Conservation (phyloP, 2,797 vertebrate genomes). For the Micropoecilia bifurca region DNA sequence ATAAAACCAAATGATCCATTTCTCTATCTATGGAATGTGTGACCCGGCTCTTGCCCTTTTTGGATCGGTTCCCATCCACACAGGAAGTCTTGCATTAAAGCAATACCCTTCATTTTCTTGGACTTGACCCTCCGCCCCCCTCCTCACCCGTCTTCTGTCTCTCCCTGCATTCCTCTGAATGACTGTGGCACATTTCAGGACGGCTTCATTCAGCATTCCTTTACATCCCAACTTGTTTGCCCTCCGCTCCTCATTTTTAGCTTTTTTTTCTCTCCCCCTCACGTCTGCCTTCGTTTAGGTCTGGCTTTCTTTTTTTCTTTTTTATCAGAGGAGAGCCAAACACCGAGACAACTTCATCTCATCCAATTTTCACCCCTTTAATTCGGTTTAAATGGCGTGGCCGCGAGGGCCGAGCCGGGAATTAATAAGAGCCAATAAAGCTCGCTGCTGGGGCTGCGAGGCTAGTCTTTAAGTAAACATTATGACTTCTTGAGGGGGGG, state of each 20-base stretch:
- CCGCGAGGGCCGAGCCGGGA: conserved; percentile 68
- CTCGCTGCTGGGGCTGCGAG: conserved; percentile 71
- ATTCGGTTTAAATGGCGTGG: conserved; percentile 81
- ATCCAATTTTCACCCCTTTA: conserved; percentile 79
- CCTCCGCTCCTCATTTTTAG: conserved; percentile 33
- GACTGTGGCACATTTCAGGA: conserved; percentile 63
- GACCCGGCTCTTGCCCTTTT: conserved; percentile 64
- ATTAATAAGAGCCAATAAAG: conserved; percentile 81
- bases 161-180: conserved; percentile 59
- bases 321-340: conserved; percentile 65
- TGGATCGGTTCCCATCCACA: conserved; percentile 70
- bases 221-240: conserved; percentile 64
- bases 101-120: conserved; percentile 49
- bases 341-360: conserved; percentile 79
- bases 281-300: conserved; percentile 55
- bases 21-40: conserved; percentile 69
- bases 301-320: conserved; percentile 47
- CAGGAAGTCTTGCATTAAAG: conserved; percentile 77
- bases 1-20: conserved; percentile 39
- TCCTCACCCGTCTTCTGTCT: neutral
- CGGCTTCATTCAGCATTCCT: conserved; percentile 75
- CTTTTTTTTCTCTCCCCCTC: conserved; percentile 38
- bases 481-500: conserved; percentile 79
- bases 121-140: neutral
- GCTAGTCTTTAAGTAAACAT: conserved; percentile 81